Evolutionary conservation across 2,888 invertebrate genomes (phyloP).

Genomic region (Bombylius major): DNA sequence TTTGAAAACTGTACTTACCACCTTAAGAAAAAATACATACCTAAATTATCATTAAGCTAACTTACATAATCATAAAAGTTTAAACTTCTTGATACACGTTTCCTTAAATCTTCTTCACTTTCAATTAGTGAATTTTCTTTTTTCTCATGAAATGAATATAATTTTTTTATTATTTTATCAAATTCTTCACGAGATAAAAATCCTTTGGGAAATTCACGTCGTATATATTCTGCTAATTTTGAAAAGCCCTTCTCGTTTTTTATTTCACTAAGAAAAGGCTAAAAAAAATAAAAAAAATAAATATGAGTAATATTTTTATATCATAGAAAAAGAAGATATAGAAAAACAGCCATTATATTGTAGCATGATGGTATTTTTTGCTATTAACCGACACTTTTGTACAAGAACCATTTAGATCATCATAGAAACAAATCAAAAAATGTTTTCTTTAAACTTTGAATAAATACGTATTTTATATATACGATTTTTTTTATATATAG

Average conservation of each 20-base stretch:
- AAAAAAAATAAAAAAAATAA: not conserved
- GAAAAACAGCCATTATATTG: too few relatives aligned
- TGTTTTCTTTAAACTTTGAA: too few relatives aligned
- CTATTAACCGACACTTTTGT: too few relatives aligned
- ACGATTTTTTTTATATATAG: too few relatives aligned
- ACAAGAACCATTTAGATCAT: too few relatives aligned
- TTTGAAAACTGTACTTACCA: too few relatives aligned
- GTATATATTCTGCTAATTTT: constrained; percentile 4
- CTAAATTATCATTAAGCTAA: not conserved
- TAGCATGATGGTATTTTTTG: too few relatives aligned
- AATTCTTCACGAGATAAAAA: not conserved
- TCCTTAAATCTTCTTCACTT: not conserved
- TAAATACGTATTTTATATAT: too few relatives aligned
- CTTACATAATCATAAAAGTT: constrained; percentile 8
- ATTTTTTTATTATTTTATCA: not conserved
- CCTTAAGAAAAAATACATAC: not conserved
- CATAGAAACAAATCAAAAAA: too few relatives aligned
- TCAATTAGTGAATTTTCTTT: not conserved
- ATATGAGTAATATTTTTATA: not conserved
- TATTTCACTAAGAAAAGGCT: not conserved
- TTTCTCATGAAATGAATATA: constrained; percentile 5
- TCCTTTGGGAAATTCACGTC: constrained; percentile 3
- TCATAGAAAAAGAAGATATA: too few relatives aligned
- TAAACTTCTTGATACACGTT: not conserved
- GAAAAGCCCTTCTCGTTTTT: not conserved